Evolutionary conservation across 2,888 invertebrate species (phyloP).

Genomic region (Invenusta paracnida): DNA sequence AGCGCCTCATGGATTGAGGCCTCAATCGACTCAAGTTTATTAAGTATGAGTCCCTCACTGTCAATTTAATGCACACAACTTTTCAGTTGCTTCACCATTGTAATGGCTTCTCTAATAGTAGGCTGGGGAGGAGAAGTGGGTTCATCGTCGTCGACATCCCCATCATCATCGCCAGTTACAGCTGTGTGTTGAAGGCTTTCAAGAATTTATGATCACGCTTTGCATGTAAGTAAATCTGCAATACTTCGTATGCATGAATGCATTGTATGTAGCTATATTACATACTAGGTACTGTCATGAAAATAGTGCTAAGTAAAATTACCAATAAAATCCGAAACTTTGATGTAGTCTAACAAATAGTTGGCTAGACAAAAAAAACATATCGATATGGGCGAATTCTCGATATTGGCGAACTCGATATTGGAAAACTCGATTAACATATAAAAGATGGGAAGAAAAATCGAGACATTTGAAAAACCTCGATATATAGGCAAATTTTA

Average conservation of each 20-base stretch:
- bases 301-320: background rate
- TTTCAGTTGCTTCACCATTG: conserved; percentile 16
- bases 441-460: background rate
- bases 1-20: background rate
- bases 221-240: too few relatives aligned
- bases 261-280: too few relatives aligned
- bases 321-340: background rate
- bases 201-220: too few relatives aligned
- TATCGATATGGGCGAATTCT: background rate
- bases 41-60: background rate
- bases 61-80: background rate
- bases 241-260: too few relatives aligned
- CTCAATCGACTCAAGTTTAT: background rate
- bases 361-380: background rate
- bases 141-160: background rate
- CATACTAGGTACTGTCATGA: too few relatives aligned
- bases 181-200: too few relatives aligned
- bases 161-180: too few relatives aligned
- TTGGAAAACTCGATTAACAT: background rate
- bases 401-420: too few relatives aligned
- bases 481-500: background rate
- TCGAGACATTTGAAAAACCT: background rate
- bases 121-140: background rate
- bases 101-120: conserved; percentile 16
- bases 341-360: background rate